A percentile compares a stretch with the other conserved stretches of the same genome.
These are phyloP conservation scores for Mesembrinibis cayennensis DNA, from an alignment of 2,113 vertebrate species.

Conservation along the genomic window DNA sequence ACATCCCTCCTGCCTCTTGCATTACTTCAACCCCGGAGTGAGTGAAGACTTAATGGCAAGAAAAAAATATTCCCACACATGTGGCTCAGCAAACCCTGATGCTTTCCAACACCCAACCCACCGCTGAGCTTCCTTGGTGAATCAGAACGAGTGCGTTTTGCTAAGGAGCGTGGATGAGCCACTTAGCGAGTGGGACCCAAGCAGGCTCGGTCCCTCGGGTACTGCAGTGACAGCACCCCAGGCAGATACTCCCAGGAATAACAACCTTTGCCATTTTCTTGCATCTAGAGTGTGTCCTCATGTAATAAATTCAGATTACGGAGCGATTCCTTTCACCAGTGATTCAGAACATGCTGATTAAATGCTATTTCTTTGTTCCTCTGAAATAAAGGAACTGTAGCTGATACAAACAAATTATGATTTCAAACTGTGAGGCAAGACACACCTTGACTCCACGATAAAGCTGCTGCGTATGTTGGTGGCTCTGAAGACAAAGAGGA, in stretches of 20 bases:
- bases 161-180: not conserved
- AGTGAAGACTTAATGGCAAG: not conserved
- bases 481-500: not conserved
- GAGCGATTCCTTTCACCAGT: not conserved
- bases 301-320: not conserved
- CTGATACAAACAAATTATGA: constrained; percentile 20
- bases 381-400: not conserved
- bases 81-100: not conserved
- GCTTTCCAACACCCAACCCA: not conserved
- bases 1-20: not conserved
- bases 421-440: constrained; percentile 23
- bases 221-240: not conserved
- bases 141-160: not conserved
- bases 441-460: not conserved
- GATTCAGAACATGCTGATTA: constrained; percentile 51
- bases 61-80: not conserved
- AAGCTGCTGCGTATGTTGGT: not conserved
- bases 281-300: not conserved
- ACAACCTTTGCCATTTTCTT: not conserved
- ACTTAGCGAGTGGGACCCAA: not conserved
- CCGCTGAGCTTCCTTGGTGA: not conserved
- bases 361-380: constrained; percentile 8
- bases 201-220: not conserved
- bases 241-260: not conserved
- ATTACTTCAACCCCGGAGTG: not conserved